phyloP scores from a whole-genome alignment of 1,140 invertebrate genomes.

The Trissolcus basalis region DNA sequence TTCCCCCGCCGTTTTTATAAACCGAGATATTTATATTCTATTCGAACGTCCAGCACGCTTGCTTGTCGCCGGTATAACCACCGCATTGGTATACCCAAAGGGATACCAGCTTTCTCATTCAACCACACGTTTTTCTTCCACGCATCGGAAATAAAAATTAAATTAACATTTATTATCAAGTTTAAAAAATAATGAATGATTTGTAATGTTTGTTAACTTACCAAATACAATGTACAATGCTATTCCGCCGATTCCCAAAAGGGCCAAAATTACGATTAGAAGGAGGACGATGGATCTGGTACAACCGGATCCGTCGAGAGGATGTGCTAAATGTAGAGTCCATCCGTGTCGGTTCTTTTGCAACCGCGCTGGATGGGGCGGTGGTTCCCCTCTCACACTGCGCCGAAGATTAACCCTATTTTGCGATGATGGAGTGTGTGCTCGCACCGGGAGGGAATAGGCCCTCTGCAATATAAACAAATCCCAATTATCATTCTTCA shows the following conservation, averaged over 20 bases:
- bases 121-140: too few relatives aligned
- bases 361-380: constrained; percentile 70
- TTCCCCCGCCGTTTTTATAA: constrained; percentile 11
- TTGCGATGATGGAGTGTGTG: constrained; percentile 70
- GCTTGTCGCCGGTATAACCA: too few relatives aligned
- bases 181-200: neutral
- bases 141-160: neutral
- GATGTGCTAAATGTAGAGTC: constrained; percentile 70
- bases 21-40: constrained; percentile 9
- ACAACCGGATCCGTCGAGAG: constrained; percentile 65
- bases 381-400: constrained; percentile 71
- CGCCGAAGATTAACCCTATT: constrained; percentile 71
- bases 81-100: too few relatives aligned
- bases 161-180: neutral
- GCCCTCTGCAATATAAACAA: constrained; percentile 67
- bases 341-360: constrained; percentile 71
- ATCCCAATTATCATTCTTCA: constrained; percentile 46
- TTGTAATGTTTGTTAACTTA: too few relatives aligned
- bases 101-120: too few relatives aligned
- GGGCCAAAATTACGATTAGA: constrained; percentile 65
- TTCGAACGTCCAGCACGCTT: neutral
- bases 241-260: constrained; percentile 68
- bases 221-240: constrained; percentile 73
- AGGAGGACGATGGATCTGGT: constrained; percentile 67
- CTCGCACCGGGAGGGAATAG: constrained; percentile 69